Base-by-base conservation (phyloP, 2,113 vertebrate species). In the Pantherophis guttatus region DNA sequence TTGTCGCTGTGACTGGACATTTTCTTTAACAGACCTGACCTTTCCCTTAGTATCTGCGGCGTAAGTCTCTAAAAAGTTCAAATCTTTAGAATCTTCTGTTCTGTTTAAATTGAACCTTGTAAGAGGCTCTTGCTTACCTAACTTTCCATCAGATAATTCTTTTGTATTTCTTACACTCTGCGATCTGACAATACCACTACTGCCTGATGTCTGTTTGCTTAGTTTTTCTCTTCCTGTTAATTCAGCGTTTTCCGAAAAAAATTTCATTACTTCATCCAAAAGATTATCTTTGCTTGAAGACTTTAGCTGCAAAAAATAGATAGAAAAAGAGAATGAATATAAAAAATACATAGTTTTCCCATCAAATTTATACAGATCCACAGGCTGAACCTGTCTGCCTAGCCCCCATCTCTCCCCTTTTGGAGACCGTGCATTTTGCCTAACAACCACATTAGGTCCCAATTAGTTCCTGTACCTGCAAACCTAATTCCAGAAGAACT, bases 241-340 rank as follows among this genome's bases (percentile, higher is more conserved):
- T 95, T 99, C 99, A 3, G 96, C 97, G 13, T 98, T 98, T 91
- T 98, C 98, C 17, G 98, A 98, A 87, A 98, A 97, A 94, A 98
- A 98, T 95, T 97, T 98, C 96, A 99, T 98, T 8, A 98, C 98
- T 97, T 99, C 99, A 54, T 98, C 98, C 48, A 99, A 98, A 95
- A 99, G 98, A 97, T 99, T 99, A 96, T 99, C 98, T 96, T 99
- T 98, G 94, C 98, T 98, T 94, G 98, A 98, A 89, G 98, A 98
- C 97, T 99, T 97, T 55, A 98, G 94, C 97, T 97, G 97, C 88
- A 87, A 91, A 62, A 81, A 95, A 95, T 85, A 33, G 1, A 96
- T 0, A 48, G 55, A 94, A 94, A 90, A 0, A 57, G 33, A 89
- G 19, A 90, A 58, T 26, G 85, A 23, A 92, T 59, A 39, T 5